A percentile compares a stretch with the other conserved stretches of the same genome.
phyloP scores from a whole-genome alignment of 2,888 invertebrate species.

The Sisyra terminalis region DNA sequence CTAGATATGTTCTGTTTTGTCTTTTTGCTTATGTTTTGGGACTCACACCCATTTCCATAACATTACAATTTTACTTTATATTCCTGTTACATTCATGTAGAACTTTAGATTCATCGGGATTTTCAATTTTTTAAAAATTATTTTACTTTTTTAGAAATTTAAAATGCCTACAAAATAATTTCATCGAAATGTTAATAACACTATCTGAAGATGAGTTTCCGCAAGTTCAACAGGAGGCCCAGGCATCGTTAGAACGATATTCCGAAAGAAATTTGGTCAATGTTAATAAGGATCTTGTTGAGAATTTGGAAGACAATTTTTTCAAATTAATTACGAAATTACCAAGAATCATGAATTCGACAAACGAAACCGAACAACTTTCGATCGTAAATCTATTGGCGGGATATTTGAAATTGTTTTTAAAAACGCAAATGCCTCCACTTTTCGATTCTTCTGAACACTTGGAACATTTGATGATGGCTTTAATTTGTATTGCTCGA shows the following conservation, averaged over 20 bases:
- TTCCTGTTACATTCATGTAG: too few relatives aligned
- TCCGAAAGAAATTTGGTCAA: constrained; percentile 24
- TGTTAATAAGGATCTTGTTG: constrained; percentile 28
- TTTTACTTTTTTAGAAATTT: constrained; percentile 34
- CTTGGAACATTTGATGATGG: constrained; percentile 36
- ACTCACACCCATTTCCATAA: background rate
- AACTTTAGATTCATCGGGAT: too few relatives aligned
- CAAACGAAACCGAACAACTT: constrained; percentile 43
- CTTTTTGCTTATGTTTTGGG: too few relatives aligned
- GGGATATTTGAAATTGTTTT: constrained; percentile 46
- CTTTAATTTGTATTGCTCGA: constrained; percentile 35
- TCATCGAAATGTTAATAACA: constrained; percentile 49
- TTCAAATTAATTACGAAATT: constrained; percentile 37
- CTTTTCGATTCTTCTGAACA: constrained; percentile 36
- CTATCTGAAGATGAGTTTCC: constrained; percentile 46
- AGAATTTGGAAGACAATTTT: constrained; percentile 42
- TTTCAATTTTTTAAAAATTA: constrained; percentile 1
- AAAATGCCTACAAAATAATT: constrained; percentile 36
- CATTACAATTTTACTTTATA: background rate
- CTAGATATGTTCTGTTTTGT: too few relatives aligned
- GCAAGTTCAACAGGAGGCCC: constrained; percentile 31
- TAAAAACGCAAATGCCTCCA: constrained; percentile 32
- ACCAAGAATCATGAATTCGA: constrained; percentile 47
- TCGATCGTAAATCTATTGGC: constrained; percentile 43
- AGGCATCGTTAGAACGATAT: constrained; percentile 23